phyloP scores from a whole-genome alignment of 1,140 invertebrate species.

The Aleiodes sp. region DNA sequence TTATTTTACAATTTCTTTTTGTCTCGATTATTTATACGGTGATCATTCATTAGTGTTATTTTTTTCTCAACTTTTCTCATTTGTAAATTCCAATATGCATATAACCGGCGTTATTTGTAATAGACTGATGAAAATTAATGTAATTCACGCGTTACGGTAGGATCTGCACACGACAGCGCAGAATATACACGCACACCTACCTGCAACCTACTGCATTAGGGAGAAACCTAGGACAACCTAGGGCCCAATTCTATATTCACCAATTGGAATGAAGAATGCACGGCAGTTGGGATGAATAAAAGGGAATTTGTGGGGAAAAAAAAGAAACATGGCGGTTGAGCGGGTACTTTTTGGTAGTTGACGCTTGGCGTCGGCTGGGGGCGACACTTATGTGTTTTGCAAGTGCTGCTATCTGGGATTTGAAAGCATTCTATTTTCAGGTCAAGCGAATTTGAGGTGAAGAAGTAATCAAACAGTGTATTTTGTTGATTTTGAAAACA shows the following conservation, averaged over 20 bases:
- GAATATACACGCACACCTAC: background rate
- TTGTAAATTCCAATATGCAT: background rate
- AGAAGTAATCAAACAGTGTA: too few relatives aligned
- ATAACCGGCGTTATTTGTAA: background rate
- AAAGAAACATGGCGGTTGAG: conserved; percentile 8
- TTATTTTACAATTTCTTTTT: too few relatives aligned
- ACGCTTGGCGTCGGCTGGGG: background rate
- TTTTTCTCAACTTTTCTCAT: background rate
- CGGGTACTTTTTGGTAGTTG: background rate
- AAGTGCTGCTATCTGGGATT: background rate
- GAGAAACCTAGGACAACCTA: conserved; percentile 6
- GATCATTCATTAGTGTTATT: background rate
- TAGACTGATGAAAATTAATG: background rate
- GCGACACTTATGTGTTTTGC: background rate
- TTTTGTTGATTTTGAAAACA: too few relatives aligned
- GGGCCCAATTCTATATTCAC: conserved; percentile 10
- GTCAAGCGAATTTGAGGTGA: background rate
- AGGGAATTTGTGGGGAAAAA: background rate
- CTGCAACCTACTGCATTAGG: conserved; percentile 10
- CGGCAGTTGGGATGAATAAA: background rate
- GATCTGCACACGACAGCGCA: background rate
- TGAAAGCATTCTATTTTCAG: background rate
- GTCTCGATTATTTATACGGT: too few relatives aligned
- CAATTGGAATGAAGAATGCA: too few relatives aligned
- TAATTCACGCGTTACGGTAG: background rate